phyloP scores from a whole-genome alignment of 2,888 invertebrate species.

The Archips xylosteana region DNA sequence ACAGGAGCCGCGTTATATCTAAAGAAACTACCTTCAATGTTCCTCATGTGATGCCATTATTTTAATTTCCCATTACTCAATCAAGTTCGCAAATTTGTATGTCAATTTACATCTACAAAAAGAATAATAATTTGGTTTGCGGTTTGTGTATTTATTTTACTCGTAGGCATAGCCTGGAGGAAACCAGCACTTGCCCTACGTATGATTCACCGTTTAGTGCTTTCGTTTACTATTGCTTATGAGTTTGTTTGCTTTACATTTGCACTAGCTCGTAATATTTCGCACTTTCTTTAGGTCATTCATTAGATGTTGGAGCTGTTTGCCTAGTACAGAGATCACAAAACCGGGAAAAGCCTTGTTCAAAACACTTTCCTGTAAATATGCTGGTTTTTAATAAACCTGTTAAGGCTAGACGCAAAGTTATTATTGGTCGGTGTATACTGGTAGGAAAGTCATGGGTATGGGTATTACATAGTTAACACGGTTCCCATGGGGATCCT shows the following conservation, averaged over 20 bases:
- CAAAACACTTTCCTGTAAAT: neutral
- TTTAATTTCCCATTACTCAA: no score
- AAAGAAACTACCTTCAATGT: no score
- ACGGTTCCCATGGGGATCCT: conserved; percentile 74
- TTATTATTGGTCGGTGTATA: neutral
- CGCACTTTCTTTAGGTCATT: conserved; percentile 69
- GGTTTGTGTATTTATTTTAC: neutral
- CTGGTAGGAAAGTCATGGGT: conserved; percentile 51
- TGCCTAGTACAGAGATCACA: neutral
- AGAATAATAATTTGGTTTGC: neutral
- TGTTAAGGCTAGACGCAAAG: neutral
- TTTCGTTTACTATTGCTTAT: conserved; percentile 46
- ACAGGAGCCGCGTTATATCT: no score
- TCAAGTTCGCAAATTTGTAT: neutral
- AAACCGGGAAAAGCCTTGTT: neutral
- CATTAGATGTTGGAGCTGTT: conserved; percentile 45
- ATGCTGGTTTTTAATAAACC: neutral
- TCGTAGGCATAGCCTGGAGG: neutral
- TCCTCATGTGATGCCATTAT: no score
- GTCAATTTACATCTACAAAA: neutral
- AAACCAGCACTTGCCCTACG: conserved; percentile 7
- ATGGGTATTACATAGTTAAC: conserved; percentile 52
- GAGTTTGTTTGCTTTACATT: conserved; percentile 63
- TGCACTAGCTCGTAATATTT: conserved; percentile 72
- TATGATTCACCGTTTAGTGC: conserved; percentile 37